These are phyloP conservation scores for Stylophora pistillata DNA, from an alignment of 64 coral and sea anemone genomes.

Conservation along the genomic window DNA sequence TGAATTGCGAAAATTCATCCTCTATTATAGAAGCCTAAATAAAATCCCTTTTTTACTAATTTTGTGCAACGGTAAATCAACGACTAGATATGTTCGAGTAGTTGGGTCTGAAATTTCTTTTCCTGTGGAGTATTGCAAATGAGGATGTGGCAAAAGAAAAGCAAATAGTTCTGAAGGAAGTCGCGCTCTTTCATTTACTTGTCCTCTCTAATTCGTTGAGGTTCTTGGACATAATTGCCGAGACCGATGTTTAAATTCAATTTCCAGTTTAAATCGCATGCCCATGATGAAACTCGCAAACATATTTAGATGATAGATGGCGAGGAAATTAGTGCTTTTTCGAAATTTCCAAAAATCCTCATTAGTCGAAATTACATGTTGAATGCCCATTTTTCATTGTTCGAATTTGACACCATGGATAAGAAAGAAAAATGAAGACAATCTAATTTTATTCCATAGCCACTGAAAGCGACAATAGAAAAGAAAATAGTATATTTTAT, in stretches of 20 bases:
- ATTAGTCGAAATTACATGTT: not conserved
- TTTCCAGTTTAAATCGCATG: not conserved
- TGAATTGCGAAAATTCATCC: no score
- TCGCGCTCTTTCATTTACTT: not conserved
- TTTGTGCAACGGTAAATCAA: not conserved
- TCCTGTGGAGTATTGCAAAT: conserved; percentile 5
- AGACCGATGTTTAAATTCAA: not conserved
- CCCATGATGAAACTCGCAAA: not conserved
- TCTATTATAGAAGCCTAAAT: no score
- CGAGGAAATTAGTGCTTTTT: not conserved
- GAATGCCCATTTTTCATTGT: not conserved
- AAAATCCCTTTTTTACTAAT: no score
- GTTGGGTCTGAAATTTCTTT: not conserved
- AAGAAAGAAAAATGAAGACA: not conserved
- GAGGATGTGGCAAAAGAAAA: not conserved
- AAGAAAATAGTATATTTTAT: not conserved
- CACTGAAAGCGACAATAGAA: not conserved
- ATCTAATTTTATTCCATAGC: not conserved
- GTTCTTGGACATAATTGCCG: not conserved
- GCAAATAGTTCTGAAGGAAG: not conserved
- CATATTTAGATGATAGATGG: not conserved
- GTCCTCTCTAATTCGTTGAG: not conserved
- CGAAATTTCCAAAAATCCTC: conserved; percentile 5
- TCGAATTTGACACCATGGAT: not conserved
- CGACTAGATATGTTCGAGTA: not conserved